phyloP scores from a whole-genome alignment of 2,113 vertebrate species.

The Spea bombifrons region DNA sequence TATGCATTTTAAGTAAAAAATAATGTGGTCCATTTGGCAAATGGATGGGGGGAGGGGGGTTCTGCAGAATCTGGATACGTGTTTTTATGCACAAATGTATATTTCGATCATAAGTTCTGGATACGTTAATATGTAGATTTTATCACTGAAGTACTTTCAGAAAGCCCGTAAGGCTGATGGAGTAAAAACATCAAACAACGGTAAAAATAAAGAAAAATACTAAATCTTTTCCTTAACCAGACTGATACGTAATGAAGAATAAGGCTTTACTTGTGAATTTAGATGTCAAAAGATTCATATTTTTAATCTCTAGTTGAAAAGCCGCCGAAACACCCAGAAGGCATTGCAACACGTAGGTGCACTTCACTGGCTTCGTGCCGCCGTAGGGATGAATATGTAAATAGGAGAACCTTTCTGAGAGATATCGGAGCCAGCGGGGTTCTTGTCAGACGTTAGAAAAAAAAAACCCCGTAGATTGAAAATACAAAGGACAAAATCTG shows the following conservation, averaged over 20 bases:
- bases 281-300: constrained; percentile 53
- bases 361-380: constrained; percentile 46
- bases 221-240: constrained; percentile 13
- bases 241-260: constrained; percentile 54
- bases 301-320: constrained; percentile 59
- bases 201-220: constrained; percentile 18
- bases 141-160: constrained; percentile 53
- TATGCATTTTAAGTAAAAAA: no score
- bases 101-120: no score
- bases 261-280: constrained; percentile 56
- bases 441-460: constrained; percentile 60
- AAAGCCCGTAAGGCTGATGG: constrained; percentile 9
- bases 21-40: no score
- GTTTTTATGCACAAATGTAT: no score
- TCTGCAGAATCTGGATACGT: no score
- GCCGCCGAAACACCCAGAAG: constrained; percentile 50
- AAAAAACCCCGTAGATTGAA: constrained; percentile 46
- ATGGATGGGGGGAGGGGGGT: no score
- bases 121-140: constrained; percentile 36
- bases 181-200: constrained; percentile 36
- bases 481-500: constrained; percentile 59
- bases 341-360: constrained; percentile 49
- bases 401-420: constrained; percentile 54
- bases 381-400: constrained; percentile 60
- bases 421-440: constrained; percentile 32